Conservation (phyloP, 2,888 invertebrate genomes). For the Troides oblongomaculatus region DNA sequence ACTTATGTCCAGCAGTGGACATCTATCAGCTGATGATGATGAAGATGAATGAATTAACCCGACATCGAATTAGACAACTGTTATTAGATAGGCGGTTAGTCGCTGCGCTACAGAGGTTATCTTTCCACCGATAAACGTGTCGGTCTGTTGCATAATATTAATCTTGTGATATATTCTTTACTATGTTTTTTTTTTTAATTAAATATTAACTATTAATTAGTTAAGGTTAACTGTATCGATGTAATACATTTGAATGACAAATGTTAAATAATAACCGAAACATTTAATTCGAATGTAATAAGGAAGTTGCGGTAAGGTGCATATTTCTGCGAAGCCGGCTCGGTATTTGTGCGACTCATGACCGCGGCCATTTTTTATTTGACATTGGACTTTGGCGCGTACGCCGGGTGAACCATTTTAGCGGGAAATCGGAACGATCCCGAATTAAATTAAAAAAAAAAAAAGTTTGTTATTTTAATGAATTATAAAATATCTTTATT, state of each 20-base stretch:
- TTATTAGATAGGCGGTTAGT: too few species aligned
- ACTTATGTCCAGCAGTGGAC: too few species aligned
- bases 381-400: conserved; percentile 26
- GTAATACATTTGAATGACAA: background rate
- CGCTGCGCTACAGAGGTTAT: too few species aligned
- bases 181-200: background rate
- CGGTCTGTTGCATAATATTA: background rate
- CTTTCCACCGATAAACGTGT: too few species aligned
- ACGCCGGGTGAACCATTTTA: conserved; percentile 13
- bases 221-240: background rate
- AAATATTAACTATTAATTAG: background rate
- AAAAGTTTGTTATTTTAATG: too few species aligned
- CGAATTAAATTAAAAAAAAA: background rate
- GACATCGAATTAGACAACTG: too few species aligned
- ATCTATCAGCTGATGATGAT: too few species aligned
- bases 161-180: background rate
- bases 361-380: conserved; percentile 23
- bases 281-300: conserved; percentile 17
- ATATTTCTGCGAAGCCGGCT: conserved; percentile 16
- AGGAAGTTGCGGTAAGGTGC: conserved; percentile 20
- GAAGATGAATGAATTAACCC: too few species aligned
- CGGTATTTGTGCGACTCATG: conserved; percentile 11
- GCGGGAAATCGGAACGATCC: conserved; percentile 13
- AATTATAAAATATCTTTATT: too few species aligned
- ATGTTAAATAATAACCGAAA: conserved; percentile 8